Conservation (phyloP, 1,140 invertebrate species). For the Coelopa frigida region DNA sequence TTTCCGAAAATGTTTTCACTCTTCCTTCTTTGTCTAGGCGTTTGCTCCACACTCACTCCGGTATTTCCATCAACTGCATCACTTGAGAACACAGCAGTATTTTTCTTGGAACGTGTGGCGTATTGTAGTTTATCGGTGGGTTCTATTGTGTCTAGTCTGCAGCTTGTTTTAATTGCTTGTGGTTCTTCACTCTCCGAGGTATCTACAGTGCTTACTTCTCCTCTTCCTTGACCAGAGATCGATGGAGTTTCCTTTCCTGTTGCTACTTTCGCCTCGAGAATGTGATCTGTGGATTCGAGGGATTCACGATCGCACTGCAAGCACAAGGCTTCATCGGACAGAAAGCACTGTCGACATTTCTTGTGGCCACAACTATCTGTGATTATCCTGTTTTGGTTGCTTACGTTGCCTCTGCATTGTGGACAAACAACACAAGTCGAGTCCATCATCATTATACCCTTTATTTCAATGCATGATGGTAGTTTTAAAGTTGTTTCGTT, state of each 20-base stretch:
- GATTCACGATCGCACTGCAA: slow-evolving; percentile 25
- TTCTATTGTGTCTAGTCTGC: too few species aligned
- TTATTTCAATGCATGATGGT: too few species aligned
- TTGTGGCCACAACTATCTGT: slow-evolving; percentile 50
- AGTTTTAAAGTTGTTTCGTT: too few species aligned
- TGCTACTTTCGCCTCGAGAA: not conserved
- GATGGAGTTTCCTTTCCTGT: not conserved
- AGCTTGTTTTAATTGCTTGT: not conserved
- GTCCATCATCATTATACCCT: too few species aligned
- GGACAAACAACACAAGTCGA: too few species aligned
- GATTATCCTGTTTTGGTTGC: slow-evolving; percentile 45
- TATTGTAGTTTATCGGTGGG: too few species aligned
- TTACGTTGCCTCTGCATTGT: too few species aligned
- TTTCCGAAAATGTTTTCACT: not conserved
- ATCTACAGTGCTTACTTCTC: not conserved
- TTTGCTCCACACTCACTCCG: not conserved
- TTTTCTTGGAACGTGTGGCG: not conserved
- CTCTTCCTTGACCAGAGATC: not conserved
- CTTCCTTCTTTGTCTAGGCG: not conserved
- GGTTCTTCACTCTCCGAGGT: not conserved
- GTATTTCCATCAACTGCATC: not conserved
- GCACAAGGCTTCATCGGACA: slow-evolving; percentile 48
- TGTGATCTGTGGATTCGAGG: not conserved
- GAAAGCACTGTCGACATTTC: slow-evolving; percentile 49
- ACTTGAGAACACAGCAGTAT: not conserved